Base-by-base conservation (phyloP, 2,797 vertebrate genomes). In the Anabas testudineus region DNA sequence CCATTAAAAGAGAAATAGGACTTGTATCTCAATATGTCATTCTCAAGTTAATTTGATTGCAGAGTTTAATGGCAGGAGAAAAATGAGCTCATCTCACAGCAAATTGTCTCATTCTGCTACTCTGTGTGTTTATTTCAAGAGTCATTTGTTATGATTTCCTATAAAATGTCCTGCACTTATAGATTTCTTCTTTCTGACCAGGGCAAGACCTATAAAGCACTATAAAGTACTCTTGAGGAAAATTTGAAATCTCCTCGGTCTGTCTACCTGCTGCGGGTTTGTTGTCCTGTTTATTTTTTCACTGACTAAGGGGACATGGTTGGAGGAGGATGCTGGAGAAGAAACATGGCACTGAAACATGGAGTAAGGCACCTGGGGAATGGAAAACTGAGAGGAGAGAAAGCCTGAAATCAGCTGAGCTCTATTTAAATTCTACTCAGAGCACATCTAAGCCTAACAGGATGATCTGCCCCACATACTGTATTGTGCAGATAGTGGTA, bases 361-460 rank as follows among this genome's bases (percentile, higher is more conserved):
- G 48, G 66, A 65, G 52, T 36, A 58, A 55, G 28, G 52, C 62
- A 71, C 59, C 65, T 71, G 49, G 60, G 74, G 78, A 81, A 42
- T 16, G 53, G 42, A 56, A 39, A 55, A 63, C 6, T 64, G 67
- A 71, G 66, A 55, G 32, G 46, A 71, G 71, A 64, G 45, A 53
- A 47, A 49, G 70, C 51, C 65, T 52, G 24, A 81, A 74, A 75
- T 78, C 49, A 80, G 30, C 63, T 34, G 53, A 66, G 49, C 65
- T 69, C 47, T 79, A 58, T 84, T 77, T 65, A 74, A 76, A 85
- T 78, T 82, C 47, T 69, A 45, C 68, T 80, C 67, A 54, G 42
- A 69, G 72, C 69, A 78, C 72, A 66, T 67, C 36, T 73, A 82
- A 79, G 79, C 54, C 83, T 55, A 62, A 77, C 54, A 75, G 63